A percentile compares a stretch with the other conserved stretches of the same genome.
These are phyloP conservation scores for Drosophila sordidapex DNA, from an alignment of 2,888 invertebrate genomes.

Conservation along the genomic window DNA sequence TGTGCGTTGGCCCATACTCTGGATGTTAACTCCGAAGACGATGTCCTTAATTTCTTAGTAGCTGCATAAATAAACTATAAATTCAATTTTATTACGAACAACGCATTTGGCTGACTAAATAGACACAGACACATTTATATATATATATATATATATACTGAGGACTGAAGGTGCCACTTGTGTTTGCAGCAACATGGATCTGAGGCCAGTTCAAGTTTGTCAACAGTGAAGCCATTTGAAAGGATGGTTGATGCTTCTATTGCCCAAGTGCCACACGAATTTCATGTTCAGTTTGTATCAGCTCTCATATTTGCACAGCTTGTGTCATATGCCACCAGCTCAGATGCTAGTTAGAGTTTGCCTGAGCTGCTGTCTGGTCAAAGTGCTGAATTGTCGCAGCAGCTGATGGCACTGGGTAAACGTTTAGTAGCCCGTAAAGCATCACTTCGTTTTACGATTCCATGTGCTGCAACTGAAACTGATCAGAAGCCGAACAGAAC, in stretches of 20 bases:
- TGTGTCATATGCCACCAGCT: slow-evolving; percentile 38
- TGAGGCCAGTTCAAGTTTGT: slow-evolving; percentile 19
- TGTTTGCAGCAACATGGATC: slow-evolving; percentile 26
- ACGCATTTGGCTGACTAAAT: slow-evolving; percentile 52
- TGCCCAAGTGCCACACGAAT: slow-evolving; percentile 54
- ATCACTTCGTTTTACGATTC: slow-evolving; percentile 48
- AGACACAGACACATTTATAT: slow-evolving; percentile 10
- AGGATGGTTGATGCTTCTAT: slow-evolving; percentile 6
- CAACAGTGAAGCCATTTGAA: slow-evolving; percentile 16
- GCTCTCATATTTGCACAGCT: slow-evolving; percentile 65
- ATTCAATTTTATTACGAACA: slow-evolving; percentile 67
- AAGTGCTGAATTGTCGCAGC: slow-evolving; percentile 35
- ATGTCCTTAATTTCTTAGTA: slow-evolving; percentile 77
- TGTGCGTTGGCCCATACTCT: slow-evolving; percentile 58
- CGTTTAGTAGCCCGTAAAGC: slow-evolving; percentile 64
- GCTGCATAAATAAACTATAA: slow-evolving; percentile 81
- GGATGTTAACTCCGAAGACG: slow-evolving; percentile 5
- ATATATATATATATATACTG: not conserved
- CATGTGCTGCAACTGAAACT: slow-evolving; percentile 23
- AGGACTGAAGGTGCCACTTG: slow-evolving; percentile 16
- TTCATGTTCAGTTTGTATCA: slow-evolving; percentile 56
- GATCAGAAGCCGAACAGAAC: slow-evolving; percentile 5
- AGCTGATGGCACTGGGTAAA: slow-evolving; percentile 55
- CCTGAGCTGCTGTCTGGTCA: slow-evolving; percentile 34
- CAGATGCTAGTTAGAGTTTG: not conserved